Evolutionary conservation across 2,797 vertebrate genomes (phyloP).

Genomic region (Hirundo rustica): DNA sequence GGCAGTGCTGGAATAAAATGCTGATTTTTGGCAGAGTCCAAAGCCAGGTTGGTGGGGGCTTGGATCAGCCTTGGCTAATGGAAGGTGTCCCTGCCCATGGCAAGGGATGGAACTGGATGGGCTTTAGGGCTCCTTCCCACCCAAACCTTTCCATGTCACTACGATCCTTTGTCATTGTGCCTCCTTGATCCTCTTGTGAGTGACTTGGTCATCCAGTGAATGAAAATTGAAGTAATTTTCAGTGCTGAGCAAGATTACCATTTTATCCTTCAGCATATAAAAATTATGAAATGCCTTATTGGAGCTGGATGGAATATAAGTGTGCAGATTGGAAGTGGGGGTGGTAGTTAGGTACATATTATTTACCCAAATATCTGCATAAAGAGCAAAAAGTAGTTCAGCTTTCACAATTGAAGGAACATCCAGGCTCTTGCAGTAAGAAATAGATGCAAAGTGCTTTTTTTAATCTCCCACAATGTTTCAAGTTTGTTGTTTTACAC

Average conservation of each 20-base stretch:
- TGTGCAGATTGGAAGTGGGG: neutral
- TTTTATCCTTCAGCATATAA: neutral
- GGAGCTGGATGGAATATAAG: neutral
- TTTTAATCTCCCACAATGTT: neutral
- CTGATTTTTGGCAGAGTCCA: neutral
- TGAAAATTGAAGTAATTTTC: neutral
- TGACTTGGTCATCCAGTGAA: neutral
- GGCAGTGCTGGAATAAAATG: neutral
- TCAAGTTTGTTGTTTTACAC: neutral
- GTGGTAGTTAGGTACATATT: neutral
- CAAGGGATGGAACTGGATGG: neutral
- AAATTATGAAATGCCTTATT: neutral
- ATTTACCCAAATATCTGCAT: neutral
- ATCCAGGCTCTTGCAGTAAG: neutral
- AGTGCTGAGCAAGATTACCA: neutral
- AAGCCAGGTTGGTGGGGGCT: neutral
- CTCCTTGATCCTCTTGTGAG: neutral
- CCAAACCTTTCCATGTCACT: neutral
- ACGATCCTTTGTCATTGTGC: no score
- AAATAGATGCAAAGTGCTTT: neutral
- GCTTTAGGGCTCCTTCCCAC: neutral
- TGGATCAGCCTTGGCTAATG: accelerated
- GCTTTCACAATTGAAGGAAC: neutral
- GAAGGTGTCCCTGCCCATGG: neutral
- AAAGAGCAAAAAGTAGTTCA: neutral